These are phyloP conservation scores for Lanius collurio DNA, from an alignment of 2,113 vertebrate species.

Conservation along the genomic window DNA sequence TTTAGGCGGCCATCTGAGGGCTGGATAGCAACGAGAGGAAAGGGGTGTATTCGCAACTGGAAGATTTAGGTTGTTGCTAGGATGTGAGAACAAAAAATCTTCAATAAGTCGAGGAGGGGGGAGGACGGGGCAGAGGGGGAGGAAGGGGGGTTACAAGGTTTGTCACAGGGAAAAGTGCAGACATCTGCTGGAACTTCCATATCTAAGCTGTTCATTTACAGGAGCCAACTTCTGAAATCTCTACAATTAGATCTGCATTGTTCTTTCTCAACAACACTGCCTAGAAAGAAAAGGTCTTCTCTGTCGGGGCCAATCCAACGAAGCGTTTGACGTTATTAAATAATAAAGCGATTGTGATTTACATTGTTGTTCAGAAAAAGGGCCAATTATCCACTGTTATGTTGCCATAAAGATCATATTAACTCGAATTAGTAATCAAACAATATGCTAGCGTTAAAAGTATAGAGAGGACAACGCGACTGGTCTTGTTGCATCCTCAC, in stretches of 20 bases:
- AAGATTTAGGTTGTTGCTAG: conserved; percentile 81
- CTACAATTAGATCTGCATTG: conserved; percentile 87
- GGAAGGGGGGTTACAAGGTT: conserved; percentile 45
- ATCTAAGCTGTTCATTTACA: conserved; percentile 83
- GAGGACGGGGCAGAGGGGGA: conserved; percentile 37
- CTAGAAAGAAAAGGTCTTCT: conserved; percentile 82
- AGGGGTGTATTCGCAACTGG: conserved; percentile 67
- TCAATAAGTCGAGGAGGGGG: conserved; percentile 56
- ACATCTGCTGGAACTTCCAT: conserved; percentile 79
- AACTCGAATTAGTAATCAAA: conserved; percentile 92
- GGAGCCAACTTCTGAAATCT: conserved; percentile 86
- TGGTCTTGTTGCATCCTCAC: conserved; percentile 71
- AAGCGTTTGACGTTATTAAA: conserved; percentile 98
- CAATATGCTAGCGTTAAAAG: conserved; percentile 82
- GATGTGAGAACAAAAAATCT: conserved; percentile 69
- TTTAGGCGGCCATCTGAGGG: conserved; percentile 50
- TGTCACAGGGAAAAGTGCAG: conserved; percentile 68
- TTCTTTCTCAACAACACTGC: conserved; percentile 82
- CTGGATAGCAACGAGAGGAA: conserved; percentile 51
- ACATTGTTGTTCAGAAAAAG: conserved; percentile 87
- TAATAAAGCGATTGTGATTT: conserved; percentile 97
- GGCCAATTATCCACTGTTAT: conserved; percentile 92
- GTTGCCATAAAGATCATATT: conserved; percentile 93
- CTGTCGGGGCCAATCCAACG: conserved; percentile 87
- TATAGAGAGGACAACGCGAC: conserved; percentile 73